phyloP scores from a whole-genome alignment of 2,888 invertebrate species.

The Coelopa pilipes region DNA sequence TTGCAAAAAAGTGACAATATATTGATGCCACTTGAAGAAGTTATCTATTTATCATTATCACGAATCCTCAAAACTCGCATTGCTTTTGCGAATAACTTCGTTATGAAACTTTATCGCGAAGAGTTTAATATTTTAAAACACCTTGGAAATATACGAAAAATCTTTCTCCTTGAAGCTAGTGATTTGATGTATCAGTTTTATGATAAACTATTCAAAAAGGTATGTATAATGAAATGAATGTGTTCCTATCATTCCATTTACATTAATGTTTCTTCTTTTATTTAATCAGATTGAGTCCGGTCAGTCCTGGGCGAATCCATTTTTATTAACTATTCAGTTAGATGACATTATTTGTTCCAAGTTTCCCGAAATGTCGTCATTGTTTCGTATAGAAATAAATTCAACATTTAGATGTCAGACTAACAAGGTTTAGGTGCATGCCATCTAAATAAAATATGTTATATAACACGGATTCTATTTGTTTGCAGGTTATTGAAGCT shows the following conservation, averaged over 20 bases:
- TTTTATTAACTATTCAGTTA: slow-evolving; percentile 67
- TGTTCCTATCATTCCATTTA: too few species aligned
- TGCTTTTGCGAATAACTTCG: slow-evolving; percentile 66
- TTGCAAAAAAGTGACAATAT: slow-evolving; percentile 35
- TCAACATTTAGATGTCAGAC: slow-evolving; percentile 51
- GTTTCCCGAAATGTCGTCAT: slow-evolving; percentile 60
- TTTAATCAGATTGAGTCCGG: slow-evolving; percentile 68
- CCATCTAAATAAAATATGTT: too few species aligned
- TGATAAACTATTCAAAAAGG: slow-evolving; percentile 68
- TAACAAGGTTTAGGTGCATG: slow-evolving; percentile 46
- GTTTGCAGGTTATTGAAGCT: slow-evolving; percentile 55
- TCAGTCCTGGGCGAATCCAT: slow-evolving; percentile 66
- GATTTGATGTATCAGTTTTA: slow-evolving; percentile 70
- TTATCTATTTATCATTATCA: slow-evolving; percentile 64
- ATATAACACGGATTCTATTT: background rate
- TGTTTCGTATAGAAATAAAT: slow-evolving; percentile 55
- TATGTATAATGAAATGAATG: slow-evolving; percentile 45
- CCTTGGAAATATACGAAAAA: slow-evolving; percentile 68
- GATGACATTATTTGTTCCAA: slow-evolving; percentile 67
- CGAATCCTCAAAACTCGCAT: slow-evolving; percentile 66
- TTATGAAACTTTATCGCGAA: slow-evolving; percentile 67
- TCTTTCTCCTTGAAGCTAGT: slow-evolving; percentile 70
- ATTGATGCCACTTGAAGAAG: slow-evolving; percentile 65
- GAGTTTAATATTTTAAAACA: slow-evolving; percentile 68
- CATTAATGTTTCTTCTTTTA: too few species aligned